phyloP scores from a whole-genome alignment of 2,113 vertebrate species.

The Malurus elegans region DNA sequence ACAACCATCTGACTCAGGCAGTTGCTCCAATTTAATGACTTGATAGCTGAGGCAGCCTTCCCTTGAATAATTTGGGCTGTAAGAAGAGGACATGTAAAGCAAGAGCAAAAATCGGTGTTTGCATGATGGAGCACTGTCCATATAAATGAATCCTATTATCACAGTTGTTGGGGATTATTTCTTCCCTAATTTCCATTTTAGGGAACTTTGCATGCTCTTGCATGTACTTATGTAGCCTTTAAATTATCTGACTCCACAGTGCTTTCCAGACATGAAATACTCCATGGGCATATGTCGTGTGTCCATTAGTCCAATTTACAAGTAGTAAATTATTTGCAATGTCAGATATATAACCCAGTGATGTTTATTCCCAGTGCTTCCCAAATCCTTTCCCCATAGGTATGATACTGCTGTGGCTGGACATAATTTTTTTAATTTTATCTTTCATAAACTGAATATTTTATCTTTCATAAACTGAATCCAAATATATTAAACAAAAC shows the following conservation, averaged over 20 bases:
- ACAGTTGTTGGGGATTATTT: background rate
- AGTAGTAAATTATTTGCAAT: background rate
- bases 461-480: background rate
- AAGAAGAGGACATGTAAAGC: background rate
- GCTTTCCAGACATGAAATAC: background rate
- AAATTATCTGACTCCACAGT: background rate
- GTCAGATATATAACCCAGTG: background rate
- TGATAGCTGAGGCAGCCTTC: background rate
- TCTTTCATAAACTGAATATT: background rate
- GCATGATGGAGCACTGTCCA: background rate
- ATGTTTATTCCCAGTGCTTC: background rate
- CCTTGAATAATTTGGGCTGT: background rate
- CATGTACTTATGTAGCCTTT: background rate
- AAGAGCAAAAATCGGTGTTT: background rate
- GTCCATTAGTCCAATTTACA: background rate
- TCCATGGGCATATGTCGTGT: background rate
- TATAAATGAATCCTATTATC: background rate
- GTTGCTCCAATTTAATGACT: background rate
- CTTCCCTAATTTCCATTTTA: background rate
- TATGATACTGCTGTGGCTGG: background rate
- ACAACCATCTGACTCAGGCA: background rate
- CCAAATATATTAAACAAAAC: background rate
- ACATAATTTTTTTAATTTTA: background rate
- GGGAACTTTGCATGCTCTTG: background rate
- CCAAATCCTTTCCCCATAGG: background rate